Percentiles rank a stretch among this genome's conserved stretches.
Conservation (phyloP, 30 jellyfish, hydroid and myxozoan species). For the Pseudorhiza aurosa region DNA sequence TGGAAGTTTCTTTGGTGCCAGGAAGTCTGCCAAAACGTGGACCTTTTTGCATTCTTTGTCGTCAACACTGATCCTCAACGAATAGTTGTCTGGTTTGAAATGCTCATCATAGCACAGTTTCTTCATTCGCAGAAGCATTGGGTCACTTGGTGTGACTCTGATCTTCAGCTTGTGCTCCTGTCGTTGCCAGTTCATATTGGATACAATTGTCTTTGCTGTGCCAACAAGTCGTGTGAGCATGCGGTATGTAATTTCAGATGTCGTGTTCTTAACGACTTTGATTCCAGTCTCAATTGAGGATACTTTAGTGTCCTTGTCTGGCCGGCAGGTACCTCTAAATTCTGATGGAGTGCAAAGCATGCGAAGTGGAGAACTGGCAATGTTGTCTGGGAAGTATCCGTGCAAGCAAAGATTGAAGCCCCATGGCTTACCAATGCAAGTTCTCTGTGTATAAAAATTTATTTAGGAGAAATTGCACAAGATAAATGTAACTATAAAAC, state of each 20-base stretch:
- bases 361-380: slow-evolving; percentile 25
- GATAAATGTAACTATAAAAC: too few species aligned
- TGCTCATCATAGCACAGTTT: slow-evolving; percentile 50
- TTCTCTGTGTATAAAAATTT: slow-evolving; percentile 26
- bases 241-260: slow-evolving; percentile 14
- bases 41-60: slow-evolving; percentile 47
- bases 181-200: slow-evolving; percentile 29
- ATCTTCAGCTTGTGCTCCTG: slow-evolving; percentile 16
- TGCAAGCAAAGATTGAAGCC: slow-evolving; percentile 61
- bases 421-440: slow-evolving; percentile 68
- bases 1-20: slow-evolving; percentile 64
- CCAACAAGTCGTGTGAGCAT: slow-evolving; percentile 16
- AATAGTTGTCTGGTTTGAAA: slow-evolving; percentile 53
- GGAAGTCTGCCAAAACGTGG: slow-evolving; percentile 50
- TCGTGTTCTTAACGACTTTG: slow-evolving; percentile 2
- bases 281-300: slow-evolving; percentile 1
- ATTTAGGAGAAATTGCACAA: too few species aligned
- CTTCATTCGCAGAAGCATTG: slow-evolving; percentile 45
- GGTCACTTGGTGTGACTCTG: slow-evolving; percentile 35
- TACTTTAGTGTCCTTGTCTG: slow-evolving; percentile 23
- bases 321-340: slow-evolving; percentile 39
- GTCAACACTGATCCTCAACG: slow-evolving; percentile 33
- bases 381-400: slow-evolving; percentile 40
- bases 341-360: slow-evolving; percentile 38
- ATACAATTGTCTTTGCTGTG: slow-evolving; percentile 6